Evolutionary conservation across 2,113 vertebrate genomes (phyloP).

Genomic region (Calypte anna): DNA sequence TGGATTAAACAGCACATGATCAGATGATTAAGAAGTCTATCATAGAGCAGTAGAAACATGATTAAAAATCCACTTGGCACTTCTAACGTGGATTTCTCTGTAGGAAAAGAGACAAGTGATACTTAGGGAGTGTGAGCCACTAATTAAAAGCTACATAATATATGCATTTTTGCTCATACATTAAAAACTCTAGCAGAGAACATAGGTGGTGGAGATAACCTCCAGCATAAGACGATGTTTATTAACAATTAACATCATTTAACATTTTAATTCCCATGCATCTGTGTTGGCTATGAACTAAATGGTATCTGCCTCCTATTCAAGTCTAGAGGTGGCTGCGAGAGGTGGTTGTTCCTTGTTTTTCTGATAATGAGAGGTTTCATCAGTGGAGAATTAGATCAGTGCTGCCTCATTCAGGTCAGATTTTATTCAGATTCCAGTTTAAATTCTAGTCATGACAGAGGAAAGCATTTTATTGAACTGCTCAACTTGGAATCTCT

Average conservation of each 20-base stretch:
- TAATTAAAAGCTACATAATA: neutral
- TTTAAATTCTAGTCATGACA: neutral
- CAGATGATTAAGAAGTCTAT: neutral
- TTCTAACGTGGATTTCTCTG: neutral
- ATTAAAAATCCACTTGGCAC: neutral
- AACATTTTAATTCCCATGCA: neutral
- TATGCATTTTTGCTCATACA: neutral
- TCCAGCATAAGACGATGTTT: neutral
- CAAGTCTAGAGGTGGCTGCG: neutral
- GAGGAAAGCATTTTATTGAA: neutral
- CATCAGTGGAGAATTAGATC: neutral
- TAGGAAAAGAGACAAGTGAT: neutral
- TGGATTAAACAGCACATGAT: neutral
- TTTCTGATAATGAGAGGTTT: fast-evolving
- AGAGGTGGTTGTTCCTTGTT: neutral
- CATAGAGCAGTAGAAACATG: neutral
- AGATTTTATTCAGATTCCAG: neutral
- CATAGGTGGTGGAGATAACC: neutral
- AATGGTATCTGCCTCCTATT: neutral
- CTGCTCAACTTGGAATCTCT: neutral
- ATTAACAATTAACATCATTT: neutral
- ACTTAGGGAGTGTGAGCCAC: neutral
- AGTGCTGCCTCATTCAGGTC: neutral
- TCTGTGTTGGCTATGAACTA: neutral
- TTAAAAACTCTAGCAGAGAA: neutral